Evolutionary conservation across 1,140 invertebrate species (phyloP).

Genomic region (Lutraria rhynchaena): DNA sequence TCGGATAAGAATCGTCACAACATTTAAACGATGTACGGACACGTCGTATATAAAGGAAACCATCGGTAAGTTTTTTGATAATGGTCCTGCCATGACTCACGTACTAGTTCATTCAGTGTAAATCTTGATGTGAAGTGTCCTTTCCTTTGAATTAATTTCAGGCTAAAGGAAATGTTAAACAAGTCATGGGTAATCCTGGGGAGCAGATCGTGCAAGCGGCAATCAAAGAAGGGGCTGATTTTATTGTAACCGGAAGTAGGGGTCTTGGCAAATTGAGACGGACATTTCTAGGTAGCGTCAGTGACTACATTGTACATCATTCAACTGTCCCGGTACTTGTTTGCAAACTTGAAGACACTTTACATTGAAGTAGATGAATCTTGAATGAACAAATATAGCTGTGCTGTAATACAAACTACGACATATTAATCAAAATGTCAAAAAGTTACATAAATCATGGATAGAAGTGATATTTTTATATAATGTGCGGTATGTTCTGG

Average conservation of each 20-base stretch:
- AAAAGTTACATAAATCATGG: too few species aligned
- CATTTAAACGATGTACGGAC: too few species aligned
- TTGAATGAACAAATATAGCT: not conserved
- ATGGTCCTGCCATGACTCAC: too few species aligned
- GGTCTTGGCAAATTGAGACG: conserved; percentile 68
- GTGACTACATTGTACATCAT: conserved; percentile 73
- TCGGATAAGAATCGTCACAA: too few species aligned
- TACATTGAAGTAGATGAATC: not conserved
- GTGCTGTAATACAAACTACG: too few species aligned
- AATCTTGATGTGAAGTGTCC: not conserved
- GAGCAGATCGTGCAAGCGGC: conserved; percentile 63
- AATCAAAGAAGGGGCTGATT: conserved; percentile 63
- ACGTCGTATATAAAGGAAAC: too few species aligned
- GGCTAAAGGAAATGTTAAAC: conserved; percentile 63
- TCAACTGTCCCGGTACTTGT: conserved; percentile 65
- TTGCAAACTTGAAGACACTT: conserved; percentile 33
- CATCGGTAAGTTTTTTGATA: too few species aligned
- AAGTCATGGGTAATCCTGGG: conserved; percentile 62
- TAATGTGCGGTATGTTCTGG: too few species aligned
- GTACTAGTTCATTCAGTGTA: not conserved
- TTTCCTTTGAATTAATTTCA: conserved; percentile 5
- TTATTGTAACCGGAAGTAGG: conserved; percentile 72
- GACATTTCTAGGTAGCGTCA: conserved; percentile 73
- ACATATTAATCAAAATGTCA: too few species aligned
- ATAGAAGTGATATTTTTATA: too few species aligned